phyloP scores from a whole-genome alignment of 2,888 invertebrate genomes.

The Apotomis capreana region DNA sequence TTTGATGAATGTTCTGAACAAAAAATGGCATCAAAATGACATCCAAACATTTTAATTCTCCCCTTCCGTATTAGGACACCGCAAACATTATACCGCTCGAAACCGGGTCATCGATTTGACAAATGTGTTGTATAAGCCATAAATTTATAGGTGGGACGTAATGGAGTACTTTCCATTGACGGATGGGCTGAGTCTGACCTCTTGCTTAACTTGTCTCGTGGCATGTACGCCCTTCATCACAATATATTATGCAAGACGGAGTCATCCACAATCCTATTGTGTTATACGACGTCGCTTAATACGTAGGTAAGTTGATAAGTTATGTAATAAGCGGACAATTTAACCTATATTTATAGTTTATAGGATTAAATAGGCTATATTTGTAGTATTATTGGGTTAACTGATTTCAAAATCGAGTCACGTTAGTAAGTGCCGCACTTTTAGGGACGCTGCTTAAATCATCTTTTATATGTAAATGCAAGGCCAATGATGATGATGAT shows the following conservation, averaged over 20 bases:
- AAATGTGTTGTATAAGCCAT: slow-evolving; percentile 53
- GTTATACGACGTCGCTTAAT: slow-evolving; percentile 17
- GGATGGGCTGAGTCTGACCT: slow-evolving; percentile 56
- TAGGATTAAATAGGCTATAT: background rate
- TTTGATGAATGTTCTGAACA: no score
- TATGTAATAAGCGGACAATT: slow-evolving; percentile 1
- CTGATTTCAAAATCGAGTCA: no score
- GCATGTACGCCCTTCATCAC: slow-evolving; percentile 48
- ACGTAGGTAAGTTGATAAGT: slow-evolving; percentile 10
- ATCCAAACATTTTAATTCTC: slow-evolving; percentile 23
- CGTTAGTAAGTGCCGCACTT: no score
- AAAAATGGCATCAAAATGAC: background rate
- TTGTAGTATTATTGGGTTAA: no score
- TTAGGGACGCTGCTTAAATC: no score
- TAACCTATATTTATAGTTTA: background rate
- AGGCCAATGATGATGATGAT: no score
- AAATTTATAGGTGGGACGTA: slow-evolving; percentile 51
- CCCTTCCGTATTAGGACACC: slow-evolving; percentile 28
- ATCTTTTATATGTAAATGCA: no score
- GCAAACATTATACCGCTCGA: slow-evolving; percentile 31
- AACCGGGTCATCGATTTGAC: slow-evolving; percentile 54
- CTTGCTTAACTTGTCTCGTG: slow-evolving; percentile 50
- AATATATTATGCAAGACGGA: slow-evolving; percentile 38
- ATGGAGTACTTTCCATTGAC: slow-evolving; percentile 58
- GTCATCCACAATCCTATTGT: slow-evolving; percentile 33